phyloP scores from a whole-genome alignment of 2,888 invertebrate species.

The Chromoteleia sp. region DNA sequence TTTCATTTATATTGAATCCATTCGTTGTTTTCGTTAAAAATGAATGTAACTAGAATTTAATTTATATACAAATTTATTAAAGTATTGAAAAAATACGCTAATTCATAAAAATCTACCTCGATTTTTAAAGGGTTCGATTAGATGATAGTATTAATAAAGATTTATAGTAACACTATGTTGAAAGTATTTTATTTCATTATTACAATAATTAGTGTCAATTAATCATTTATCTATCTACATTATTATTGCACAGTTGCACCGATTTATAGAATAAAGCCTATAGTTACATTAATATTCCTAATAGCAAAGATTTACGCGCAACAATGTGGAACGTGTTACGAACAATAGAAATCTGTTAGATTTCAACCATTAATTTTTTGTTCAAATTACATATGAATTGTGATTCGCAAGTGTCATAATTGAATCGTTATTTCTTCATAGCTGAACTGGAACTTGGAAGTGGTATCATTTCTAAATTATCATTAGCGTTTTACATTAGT shows the following conservation, averaged over 20 bases:
- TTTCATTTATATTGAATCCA: too few species aligned
- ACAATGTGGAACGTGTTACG: conserved; percentile 35
- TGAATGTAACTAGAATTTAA: too few species aligned
- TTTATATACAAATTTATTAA: too few species aligned
- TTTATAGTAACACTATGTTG: conserved; percentile 54
- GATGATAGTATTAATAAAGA: conserved; percentile 26
- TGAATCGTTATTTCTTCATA: conserved; percentile 23
- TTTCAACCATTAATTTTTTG: conserved; percentile 37
- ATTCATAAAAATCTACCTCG: background rate
- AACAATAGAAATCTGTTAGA: conserved; percentile 34
- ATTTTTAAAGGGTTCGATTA: conserved; percentile 1
- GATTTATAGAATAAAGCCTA: conserved; percentile 60
- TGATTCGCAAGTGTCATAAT: conserved; percentile 20
- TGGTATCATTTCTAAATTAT: conserved; percentile 38
- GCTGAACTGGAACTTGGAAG: conserved; percentile 58
- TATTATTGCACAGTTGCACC: conserved; percentile 59
- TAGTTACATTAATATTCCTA: conserved; percentile 53
- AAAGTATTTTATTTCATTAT: conserved; percentile 58
- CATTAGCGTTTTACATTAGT: background rate
- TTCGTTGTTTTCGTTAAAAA: too few species aligned
- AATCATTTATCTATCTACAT: conserved; percentile 54
- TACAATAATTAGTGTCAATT: conserved; percentile 61
- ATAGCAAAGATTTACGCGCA: conserved; percentile 57
- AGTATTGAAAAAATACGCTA: background rate
- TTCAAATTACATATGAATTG: conserved; percentile 32